Conservation (phyloP, 2,113 vertebrate genomes). For the Hyla sarda region DNA sequence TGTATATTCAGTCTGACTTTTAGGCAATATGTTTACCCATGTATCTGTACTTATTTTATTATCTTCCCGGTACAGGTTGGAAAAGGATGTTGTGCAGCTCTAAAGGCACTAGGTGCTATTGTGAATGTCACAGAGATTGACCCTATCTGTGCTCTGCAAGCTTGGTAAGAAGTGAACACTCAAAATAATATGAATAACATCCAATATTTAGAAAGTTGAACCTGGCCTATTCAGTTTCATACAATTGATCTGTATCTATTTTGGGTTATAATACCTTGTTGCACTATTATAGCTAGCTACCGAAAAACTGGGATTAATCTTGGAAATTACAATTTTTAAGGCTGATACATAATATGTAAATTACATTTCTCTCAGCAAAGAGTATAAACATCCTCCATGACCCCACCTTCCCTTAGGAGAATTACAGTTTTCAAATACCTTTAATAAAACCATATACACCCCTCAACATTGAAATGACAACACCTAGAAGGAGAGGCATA, state of each 20-base stretch:
- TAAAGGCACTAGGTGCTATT: constrained; percentile 94
- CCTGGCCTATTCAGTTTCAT: background rate
- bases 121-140: constrained; percentile 98
- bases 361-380: too few species aligned
- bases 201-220: background rate
- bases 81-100: constrained; percentile 95
- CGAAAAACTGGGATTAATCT: too few species aligned
- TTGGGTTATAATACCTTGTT: too few species aligned
- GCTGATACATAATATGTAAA: background rate
- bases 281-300: too few species aligned
- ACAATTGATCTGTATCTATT: background rate
- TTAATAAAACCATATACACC: too few species aligned
- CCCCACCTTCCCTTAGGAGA: too few species aligned
- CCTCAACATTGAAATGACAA: too few species aligned
- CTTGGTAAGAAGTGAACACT: constrained; percentile 80
- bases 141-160: constrained; percentile 96
- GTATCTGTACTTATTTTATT: background rate
- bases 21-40: background rate
- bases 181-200: background rate
- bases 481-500: too few species aligned
- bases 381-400: too few species aligned
- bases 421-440: too few species aligned
- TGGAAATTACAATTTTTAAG: background rate
- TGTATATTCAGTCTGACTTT: background rate
- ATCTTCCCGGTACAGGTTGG: constrained; percentile 81